phyloP scores from a whole-genome alignment of 2,113 vertebrate species.

The Crocuta crocuta region DNA sequence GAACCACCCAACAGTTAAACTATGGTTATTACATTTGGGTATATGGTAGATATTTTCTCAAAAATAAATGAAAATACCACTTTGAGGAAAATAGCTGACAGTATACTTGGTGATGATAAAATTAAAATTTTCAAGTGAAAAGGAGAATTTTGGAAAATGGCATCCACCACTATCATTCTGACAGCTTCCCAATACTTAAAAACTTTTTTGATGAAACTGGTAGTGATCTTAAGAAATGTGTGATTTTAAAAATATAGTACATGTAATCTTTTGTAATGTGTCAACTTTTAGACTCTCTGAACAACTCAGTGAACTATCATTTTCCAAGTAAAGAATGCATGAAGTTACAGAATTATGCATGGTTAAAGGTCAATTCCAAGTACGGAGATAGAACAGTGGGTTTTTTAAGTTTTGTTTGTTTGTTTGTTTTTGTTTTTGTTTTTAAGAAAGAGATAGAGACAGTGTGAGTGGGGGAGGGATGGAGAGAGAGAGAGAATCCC shows the following conservation, averaged over 20 bases:
- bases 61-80: background rate
- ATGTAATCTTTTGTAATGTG: background rate
- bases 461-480: too few species aligned
- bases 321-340: background rate
- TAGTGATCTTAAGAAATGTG: background rate
- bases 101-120: background rate
- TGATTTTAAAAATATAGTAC: background rate
- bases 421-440: too few species aligned
- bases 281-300: slow-evolving; percentile 1
- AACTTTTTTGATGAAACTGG: background rate
- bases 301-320: background rate
- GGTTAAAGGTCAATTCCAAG: background rate
- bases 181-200: background rate
- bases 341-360: background rate
- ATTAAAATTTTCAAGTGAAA: background rate
- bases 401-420: too few species aligned
- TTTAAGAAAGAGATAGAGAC: too few species aligned
- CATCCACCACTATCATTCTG: background rate
- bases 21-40: background rate
- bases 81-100: background rate
- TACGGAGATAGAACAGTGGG: background rate
- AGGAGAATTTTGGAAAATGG: background rate
- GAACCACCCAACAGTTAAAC: background rate
- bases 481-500: too few species aligned
- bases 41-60: background rate